Evolutionary conservation across 2,888 invertebrate genomes (phyloP).

Genomic region (Chrysopilus asiliformis): DNA sequence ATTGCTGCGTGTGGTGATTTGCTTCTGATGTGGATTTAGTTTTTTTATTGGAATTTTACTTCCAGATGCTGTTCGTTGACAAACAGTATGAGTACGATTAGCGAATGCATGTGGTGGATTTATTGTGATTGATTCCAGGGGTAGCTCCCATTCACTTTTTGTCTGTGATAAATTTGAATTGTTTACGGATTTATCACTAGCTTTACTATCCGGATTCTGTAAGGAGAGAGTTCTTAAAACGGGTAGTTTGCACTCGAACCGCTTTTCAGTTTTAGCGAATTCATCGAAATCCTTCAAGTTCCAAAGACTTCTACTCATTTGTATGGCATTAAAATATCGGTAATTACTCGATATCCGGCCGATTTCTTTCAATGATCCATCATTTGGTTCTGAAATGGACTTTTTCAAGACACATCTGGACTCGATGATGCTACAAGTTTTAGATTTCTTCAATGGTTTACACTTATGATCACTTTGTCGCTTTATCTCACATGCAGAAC

Average conservation of each 20-base stretch:
- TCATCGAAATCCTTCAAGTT: conserved; percentile 44
- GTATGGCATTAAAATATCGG: conserved; percentile 23
- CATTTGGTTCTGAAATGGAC: conserved; percentile 33
- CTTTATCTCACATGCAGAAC: not conserved
- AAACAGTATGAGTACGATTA: conserved; percentile 24
- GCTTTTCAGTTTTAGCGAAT: conserved; percentile 38
- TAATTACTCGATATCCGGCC: conserved; percentile 6
- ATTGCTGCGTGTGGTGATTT: conserved; percentile 24
- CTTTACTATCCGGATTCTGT: conserved; percentile 32
- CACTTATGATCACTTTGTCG: conserved; percentile 10
- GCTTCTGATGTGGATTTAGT: conserved; percentile 18
- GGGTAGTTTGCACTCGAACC: conserved; percentile 33
- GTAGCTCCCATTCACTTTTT: conserved; percentile 43
- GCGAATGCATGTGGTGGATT: conserved; percentile 27
- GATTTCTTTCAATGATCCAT: conserved; percentile 12
- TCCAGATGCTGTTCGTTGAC: conserved; percentile 38
- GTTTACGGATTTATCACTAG: conserved; percentile 23
- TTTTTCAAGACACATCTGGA: conserved; percentile 53
- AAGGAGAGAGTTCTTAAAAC: conserved; percentile 22
- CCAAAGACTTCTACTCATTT: conserved; percentile 45
- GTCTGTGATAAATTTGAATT: conserved; percentile 35
- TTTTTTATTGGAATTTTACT: conserved; percentile 46
- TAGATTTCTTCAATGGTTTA: conserved; percentile 50
- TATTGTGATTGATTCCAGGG: conserved; percentile 15
- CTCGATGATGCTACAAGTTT: conserved; percentile 56